Conservation (phyloP, 2,113 vertebrate genomes). For the Noturus placidus region DNA sequence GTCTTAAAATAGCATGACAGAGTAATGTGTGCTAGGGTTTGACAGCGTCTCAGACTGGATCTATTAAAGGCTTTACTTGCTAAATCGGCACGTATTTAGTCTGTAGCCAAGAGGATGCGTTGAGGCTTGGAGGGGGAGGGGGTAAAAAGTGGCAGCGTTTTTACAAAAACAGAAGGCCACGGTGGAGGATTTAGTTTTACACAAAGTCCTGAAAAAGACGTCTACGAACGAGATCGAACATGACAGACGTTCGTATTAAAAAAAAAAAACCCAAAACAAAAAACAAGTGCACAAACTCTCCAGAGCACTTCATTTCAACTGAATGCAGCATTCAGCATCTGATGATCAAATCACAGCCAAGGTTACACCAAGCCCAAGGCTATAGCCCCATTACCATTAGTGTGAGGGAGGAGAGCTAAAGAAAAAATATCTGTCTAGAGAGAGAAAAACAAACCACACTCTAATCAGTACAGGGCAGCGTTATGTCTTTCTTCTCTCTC, state of each 20-base stretch:
- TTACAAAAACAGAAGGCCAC: not conserved
- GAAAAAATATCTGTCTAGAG: conserved; percentile 18
- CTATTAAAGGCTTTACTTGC: conserved; percentile 38
- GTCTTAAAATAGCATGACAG: conserved; percentile 29
- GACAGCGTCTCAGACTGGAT: conserved; percentile 46
- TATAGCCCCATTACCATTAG: not conserved
- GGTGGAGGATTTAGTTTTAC: not conserved
- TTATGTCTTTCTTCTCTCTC: not conserved
- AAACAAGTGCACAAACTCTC: not conserved
- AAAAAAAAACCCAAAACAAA: too few species aligned
- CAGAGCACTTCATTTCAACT: not conserved
- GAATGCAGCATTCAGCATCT: conserved; percentile 20
- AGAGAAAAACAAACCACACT: conserved; percentile 25
- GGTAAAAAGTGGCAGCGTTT: not conserved
- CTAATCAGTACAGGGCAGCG: conserved; percentile 25
- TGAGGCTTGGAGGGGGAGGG: not conserved
- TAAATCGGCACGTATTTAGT: conserved; percentile 24
- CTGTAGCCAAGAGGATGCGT: not conserved
- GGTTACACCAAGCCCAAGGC: conserved; percentile 35
- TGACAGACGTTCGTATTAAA: not conserved
- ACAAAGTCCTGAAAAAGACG: conserved; percentile 11
- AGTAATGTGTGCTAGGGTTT: not conserved
- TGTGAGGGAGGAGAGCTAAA: not conserved
- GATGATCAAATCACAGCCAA: conserved; percentile 43
- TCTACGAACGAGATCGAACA: not conserved